phyloP scores from a whole-genome alignment of 2,113 vertebrate genomes.

The Silurus meridionalis region DNA sequence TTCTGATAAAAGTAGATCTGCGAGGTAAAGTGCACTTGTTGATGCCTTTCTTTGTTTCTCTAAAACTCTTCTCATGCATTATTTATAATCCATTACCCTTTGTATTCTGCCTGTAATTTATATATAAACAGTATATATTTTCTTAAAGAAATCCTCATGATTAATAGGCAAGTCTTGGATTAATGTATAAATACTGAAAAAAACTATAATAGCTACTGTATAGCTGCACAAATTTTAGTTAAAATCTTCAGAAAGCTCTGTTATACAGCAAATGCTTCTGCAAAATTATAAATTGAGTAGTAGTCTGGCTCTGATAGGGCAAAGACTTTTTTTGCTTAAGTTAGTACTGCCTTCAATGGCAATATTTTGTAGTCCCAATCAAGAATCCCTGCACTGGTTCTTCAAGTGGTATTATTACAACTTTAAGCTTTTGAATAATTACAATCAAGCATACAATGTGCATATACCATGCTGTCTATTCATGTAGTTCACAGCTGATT shows the following conservation, averaged over 20 bases:
- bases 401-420: neutral
- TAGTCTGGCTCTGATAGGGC: neutral
- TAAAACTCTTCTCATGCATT: slow-evolving; percentile 41
- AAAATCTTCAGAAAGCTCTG: slow-evolving; percentile 23
- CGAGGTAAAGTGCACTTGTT: slow-evolving; percentile 78
- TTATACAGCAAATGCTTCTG: slow-evolving; percentile 8
- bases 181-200: slow-evolving; percentile 37
- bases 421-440: neutral
- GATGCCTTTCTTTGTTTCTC: slow-evolving; percentile 61
- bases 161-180: slow-evolving; percentile 28
- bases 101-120: slow-evolving; percentile 48
- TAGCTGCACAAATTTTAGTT: slow-evolving; percentile 18
- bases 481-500: slow-evolving; percentile 4
- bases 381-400: neutral
- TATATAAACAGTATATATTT: slow-evolving; percentile 43
- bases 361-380: slow-evolving; percentile 1
- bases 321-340: slow-evolving; percentile 4
- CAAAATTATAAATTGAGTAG: slow-evolving; percentile 14
- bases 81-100: slow-evolving; percentile 51
- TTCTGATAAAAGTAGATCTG: slow-evolving; percentile 59
- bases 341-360: neutral
- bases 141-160: slow-evolving; percentile 46
- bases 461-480: neutral
- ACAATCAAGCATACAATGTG: neutral
- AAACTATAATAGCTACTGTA: slow-evolving; percentile 23